Evolutionary conservation across 2,888 invertebrate genomes (phyloP), one percentile per base, ranked within the genome.

Genomic region (Zele albiditarsus): DNA sequence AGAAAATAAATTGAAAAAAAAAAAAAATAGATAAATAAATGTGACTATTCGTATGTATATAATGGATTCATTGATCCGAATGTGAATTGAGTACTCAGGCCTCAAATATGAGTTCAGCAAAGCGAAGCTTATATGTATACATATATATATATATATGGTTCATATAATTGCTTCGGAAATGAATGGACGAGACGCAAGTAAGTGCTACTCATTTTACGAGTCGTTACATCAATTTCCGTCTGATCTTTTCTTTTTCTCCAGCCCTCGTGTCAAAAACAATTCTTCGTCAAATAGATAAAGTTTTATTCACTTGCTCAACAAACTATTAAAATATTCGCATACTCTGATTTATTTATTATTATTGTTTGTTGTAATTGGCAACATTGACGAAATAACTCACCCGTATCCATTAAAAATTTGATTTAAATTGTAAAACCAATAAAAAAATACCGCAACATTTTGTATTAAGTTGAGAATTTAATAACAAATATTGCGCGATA

Each of bases 111-210:
- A 23, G 20, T 53, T 53, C 20, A 6, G 20, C 10, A 20, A 53
- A 53, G 20, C 38, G 25, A 57, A 42, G 6, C 42, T 25, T 60
- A 42, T 63, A 27, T 68, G 8, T 57, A 58, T 28, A 42, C 58
- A 67, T 58, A 65, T 65, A 60, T 65, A 23, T 23, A 71, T 62
- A 62, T 62, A 63, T 46, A 58, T 62, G 14, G 38, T 38, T 23
- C 38, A 38, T 69, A 57, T 69, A 69, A 53, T 53, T 69, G 57
- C 57, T 58, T 33, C 46, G 62, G 71, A 53, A 53, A 53, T 53
- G 20, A 53, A 53, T 31, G 42, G 49, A n/a, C 20, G 6, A 68
- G 31, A 28, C 49, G 14, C 31, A 27, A 38, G 33, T 20, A 20
- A 10, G 38, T 10, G 10, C 38, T 38, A 38, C 63, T 63, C 63